Evolutionary conservation across 2,113 vertebrate genomes (phyloP).

Genomic region (Muscicapa adusta): DNA sequence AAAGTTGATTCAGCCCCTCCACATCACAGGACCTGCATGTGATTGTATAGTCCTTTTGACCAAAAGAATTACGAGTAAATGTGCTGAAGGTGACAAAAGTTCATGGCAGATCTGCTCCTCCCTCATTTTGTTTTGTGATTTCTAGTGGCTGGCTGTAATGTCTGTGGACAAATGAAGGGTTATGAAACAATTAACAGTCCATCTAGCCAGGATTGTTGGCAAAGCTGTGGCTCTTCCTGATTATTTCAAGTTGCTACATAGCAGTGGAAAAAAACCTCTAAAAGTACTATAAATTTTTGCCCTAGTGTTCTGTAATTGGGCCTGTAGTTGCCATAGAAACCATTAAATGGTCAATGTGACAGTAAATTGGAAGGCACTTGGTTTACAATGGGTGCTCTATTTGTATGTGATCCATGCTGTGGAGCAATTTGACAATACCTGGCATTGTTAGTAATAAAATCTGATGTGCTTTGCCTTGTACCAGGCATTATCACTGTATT

Average conservation of each 20-base stretch:
- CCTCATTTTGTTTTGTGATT: neutral
- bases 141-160: neutral
- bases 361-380: neutral
- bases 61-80: neutral
- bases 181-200: neutral
- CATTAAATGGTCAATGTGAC: neutral
- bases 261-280: neutral
- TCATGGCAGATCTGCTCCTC: neutral
- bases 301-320: neutral
- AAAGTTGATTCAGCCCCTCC: neutral
- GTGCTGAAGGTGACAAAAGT: neutral
- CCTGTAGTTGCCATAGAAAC: conserved; percentile 26
- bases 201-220: neutral
- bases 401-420: neutral
- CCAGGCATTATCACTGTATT: neutral
- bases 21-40: neutral
- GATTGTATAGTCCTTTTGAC: neutral
- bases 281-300: neutral
- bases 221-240: neutral
- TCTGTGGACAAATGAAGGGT: neutral
- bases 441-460: neutral
- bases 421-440: neutral
- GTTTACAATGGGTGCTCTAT: neutral
- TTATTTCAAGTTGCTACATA: neutral
- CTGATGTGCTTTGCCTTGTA: neutral